These are phyloP conservation scores for Resseliella maxima DNA, from an alignment of 2,888 invertebrate species.

Conservation along the genomic window DNA sequence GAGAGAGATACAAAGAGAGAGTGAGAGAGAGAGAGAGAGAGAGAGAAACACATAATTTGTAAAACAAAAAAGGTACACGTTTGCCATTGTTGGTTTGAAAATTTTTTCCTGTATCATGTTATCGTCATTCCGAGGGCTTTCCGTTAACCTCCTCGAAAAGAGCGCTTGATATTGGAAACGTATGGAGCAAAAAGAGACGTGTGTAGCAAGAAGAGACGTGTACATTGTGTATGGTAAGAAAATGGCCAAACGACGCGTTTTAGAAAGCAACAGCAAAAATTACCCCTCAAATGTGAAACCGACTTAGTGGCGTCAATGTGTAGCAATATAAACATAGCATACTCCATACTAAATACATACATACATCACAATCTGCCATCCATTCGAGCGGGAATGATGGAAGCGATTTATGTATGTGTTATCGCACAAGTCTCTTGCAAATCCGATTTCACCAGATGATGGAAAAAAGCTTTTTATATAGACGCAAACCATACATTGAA, in stretches of 20 bases:
- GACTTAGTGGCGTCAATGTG: slow-evolving; percentile 29
- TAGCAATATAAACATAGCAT: no score
- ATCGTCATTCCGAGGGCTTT: no score
- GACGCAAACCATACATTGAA: background rate
- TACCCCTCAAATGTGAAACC: background rate
- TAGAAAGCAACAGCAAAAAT: slow-evolving; percentile 28
- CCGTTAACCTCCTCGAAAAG: no score
- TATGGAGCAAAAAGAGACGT: no score
- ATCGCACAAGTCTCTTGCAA: slow-evolving; percentile 26
- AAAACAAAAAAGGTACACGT: no score
- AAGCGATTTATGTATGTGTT: background rate
- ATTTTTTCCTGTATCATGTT: no score
- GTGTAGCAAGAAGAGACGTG: no score
- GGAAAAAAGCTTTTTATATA: background rate
- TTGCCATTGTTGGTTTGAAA: no score
- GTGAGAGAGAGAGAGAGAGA: no score
- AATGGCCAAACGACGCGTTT: background rate
- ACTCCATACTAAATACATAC: background rate
- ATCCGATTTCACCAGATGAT: background rate
- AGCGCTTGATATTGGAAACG: no score
- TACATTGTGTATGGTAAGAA: background rate
- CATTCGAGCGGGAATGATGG: background rate
- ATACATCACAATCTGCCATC: background rate
- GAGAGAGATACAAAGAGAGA: no score
- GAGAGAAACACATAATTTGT: no score